These are phyloP conservation scores for Tringa solitaria DNA, from an alignment of 2,113 vertebrate species.

Conservation along the genomic window DNA sequence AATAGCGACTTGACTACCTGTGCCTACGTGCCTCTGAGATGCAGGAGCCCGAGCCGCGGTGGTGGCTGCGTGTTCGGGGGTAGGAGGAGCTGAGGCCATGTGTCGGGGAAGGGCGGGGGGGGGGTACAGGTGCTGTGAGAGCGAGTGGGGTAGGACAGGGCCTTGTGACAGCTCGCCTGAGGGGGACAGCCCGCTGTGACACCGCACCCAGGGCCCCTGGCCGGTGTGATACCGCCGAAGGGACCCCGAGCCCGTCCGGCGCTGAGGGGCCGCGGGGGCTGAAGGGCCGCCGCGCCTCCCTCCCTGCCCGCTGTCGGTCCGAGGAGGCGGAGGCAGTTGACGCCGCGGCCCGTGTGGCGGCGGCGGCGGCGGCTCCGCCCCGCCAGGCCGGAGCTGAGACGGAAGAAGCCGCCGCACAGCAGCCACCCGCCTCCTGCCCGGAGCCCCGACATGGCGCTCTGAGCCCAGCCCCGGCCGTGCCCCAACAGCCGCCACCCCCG, in stretches of 20 bases:
- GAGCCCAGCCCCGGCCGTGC: neutral
- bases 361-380: neutral
- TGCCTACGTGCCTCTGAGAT: accelerated
- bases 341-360: neutral
- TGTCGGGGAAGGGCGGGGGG: neutral
- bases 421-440: neutral
- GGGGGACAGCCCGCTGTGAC: neutral
- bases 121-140: neutral
- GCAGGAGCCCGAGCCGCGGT: neutral
- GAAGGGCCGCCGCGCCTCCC: neutral
- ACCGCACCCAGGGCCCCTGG: too few species aligned
- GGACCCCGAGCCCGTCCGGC: neutral
- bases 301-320: neutral
- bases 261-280: neutral
- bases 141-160: accelerated
- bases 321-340: neutral
- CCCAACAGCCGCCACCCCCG: neutral
- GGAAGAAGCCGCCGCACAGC: neutral
- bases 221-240: neutral
- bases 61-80: too few species aligned
- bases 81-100: neutral
- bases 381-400: neutral
- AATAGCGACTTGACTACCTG: neutral
- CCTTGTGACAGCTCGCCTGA: neutral
- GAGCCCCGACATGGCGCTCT: constrained; percentile 41